Conservation (phyloP, 1,140 invertebrate genomes). For the Aphidius gifuensis region DNA sequence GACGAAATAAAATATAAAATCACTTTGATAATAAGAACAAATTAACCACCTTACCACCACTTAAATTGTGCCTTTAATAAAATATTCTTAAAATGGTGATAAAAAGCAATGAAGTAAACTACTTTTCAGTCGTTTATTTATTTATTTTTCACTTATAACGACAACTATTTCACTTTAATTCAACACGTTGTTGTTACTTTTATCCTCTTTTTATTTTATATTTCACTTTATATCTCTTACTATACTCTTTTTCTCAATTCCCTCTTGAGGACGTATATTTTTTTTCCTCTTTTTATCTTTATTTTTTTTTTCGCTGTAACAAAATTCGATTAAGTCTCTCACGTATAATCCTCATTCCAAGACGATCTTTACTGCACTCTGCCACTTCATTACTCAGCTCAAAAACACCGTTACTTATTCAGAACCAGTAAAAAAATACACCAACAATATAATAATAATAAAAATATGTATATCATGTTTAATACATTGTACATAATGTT, state of each 20-base stretch:
- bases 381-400: conserved; percentile 2
- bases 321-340: background rate
- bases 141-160: too few species aligned
- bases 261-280: background rate
- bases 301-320: background rate
- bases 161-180: too few species aligned
- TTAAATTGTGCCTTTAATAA: conserved; percentile 1
- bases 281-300: background rate
- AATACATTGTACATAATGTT: background rate
- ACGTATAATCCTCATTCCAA: background rate
- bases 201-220: too few species aligned
- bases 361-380: background rate
- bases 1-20: background rate
- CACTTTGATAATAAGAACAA: conserved; percentile 6
- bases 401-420: background rate
- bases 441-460: background rate
- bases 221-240: too few species aligned
- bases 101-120: background rate
- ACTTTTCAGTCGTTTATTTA: too few species aligned
- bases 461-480: background rate
- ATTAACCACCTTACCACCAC: background rate
- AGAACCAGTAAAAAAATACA: background rate
- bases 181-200: too few species aligned
- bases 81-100: conserved; percentile 1
- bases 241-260: too few species aligned